Conservation (phyloP, 2,888 invertebrate species). For the Lycia hirtaria region DNA sequence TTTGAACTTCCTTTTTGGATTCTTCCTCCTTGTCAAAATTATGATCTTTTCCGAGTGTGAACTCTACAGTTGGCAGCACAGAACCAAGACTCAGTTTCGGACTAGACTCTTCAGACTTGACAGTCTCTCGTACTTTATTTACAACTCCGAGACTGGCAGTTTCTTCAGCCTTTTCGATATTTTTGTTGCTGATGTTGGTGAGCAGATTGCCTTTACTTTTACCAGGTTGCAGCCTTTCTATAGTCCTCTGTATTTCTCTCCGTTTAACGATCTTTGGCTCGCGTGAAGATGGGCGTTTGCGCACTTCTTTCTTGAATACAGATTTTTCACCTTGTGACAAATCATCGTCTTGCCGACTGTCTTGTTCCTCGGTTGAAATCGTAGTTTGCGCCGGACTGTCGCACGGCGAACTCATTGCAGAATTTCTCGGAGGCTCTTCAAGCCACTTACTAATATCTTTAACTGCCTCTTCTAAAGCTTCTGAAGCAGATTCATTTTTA, state of each 20-base stretch:
- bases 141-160: conserved; percentile 79
- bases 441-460: conserved; percentile 96
- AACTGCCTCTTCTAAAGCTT: conserved; percentile 87
- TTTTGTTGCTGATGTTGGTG: conserved; percentile 87
- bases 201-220: conserved; percentile 95
- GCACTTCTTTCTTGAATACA: conserved; percentile 70
- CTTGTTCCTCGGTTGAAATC: conserved; percentile 86
- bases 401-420: conserved; percentile 91
- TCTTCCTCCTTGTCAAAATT: conserved; percentile 80
- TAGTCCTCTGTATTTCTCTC: conserved; percentile 92
- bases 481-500: conserved; percentile 85
- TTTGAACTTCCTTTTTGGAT: conserved; percentile 40
- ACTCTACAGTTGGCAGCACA: conserved; percentile 90
- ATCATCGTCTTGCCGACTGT: conserved; percentile 78
- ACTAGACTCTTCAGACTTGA: conserved; percentile 88
- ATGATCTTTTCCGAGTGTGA: conserved; percentile 88
- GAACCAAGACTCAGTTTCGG: conserved; percentile 94
- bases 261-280: conserved; percentile 79
- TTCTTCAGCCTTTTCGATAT: conserved; percentile 85
- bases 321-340: conserved; percentile 71
- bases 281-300: conserved; percentile 78
- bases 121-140: conserved; percentile 85
- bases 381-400: conserved; percentile 91
- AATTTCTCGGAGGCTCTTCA: conserved; percentile 92
- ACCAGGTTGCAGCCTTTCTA: conserved; percentile 93